phyloP scores from a whole-genome alignment of 2,113 vertebrate species.

The Hystrix brachyura region DNA sequence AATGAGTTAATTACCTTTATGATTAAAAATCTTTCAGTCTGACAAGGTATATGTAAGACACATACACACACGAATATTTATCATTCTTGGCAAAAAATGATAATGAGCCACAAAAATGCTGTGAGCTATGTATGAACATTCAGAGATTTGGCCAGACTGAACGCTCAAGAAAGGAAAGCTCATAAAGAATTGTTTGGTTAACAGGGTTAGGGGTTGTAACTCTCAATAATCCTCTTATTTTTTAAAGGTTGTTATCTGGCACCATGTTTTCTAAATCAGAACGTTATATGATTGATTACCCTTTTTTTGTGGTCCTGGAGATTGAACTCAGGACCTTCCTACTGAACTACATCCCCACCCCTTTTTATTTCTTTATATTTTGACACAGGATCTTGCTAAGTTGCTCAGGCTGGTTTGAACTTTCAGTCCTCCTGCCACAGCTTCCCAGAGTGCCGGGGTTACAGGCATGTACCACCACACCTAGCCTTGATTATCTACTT shows the following conservation, averaged over 20 bases:
- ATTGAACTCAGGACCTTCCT: background rate
- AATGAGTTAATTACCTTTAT: background rate
- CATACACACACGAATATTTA: background rate
- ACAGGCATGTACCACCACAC: background rate
- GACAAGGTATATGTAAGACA: background rate
- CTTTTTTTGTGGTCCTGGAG: background rate
- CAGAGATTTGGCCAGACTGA: background rate
- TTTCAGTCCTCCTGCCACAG: background rate
- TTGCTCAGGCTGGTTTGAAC: background rate
- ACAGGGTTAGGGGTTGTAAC: background rate
- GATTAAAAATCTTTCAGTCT: background rate
- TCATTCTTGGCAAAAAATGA: constrained; percentile 28
- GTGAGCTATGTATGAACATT: background rate
- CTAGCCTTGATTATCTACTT: background rate
- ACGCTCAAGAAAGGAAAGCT: background rate
- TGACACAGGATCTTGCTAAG: background rate
- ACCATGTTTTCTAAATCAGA: background rate
- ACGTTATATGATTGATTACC: background rate
- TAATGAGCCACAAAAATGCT: constrained; percentile 16
- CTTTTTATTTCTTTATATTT: background rate
- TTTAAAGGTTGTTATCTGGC: background rate
- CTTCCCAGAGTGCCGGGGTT: background rate
- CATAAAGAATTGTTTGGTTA: background rate
- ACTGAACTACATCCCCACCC: background rate
- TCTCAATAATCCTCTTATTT: background rate